Evolutionary conservation across 2,113 vertebrate species (phyloP).

Genomic region (Larimichthys crocea): DNA sequence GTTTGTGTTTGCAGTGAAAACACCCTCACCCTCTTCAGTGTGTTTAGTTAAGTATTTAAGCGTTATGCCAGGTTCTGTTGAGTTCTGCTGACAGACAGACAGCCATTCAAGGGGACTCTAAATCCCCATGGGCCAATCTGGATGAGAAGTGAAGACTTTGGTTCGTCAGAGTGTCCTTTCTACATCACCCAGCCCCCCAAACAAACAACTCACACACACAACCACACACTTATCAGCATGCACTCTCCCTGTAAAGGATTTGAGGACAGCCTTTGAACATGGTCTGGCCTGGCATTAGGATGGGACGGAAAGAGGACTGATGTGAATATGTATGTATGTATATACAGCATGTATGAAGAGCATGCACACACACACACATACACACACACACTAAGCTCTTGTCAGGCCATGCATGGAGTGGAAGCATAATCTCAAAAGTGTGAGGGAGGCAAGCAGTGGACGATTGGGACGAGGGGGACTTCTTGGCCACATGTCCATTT

Average conservation of each 20-base stretch:
- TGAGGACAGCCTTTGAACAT: constrained; percentile 88
- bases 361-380: constrained; percentile 71
- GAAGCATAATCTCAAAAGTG: constrained; percentile 35
- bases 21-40: constrained; percentile 34
- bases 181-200: constrained; percentile 52
- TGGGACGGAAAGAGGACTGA: constrained; percentile 67
- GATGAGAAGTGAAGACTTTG: constrained; percentile 60
- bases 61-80: constrained; percentile 26
- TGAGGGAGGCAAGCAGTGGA: constrained; percentile 24
- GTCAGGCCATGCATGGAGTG: constrained; percentile 81
- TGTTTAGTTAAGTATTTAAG: constrained; percentile 28
- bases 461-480: constrained; percentile 9
- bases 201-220: constrained; percentile 18
- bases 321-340: constrained; percentile 55
- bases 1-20: constrained; percentile 38
- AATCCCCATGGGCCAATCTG: constrained; percentile 61
- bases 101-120: constrained; percentile 47
- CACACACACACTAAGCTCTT: constrained; percentile 5
- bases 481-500: constrained; percentile 80
- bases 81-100: constrained; percentile 42
- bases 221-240: constrained; percentile 49
- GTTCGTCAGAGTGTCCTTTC: constrained; percentile 81
- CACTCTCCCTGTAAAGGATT: constrained; percentile 81
- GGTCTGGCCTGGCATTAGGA: constrained; percentile 83
- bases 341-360: constrained; percentile 63